phyloP scores from a whole-genome alignment of 2,113 vertebrate genomes.

The Podarcis cretensis region DNA sequence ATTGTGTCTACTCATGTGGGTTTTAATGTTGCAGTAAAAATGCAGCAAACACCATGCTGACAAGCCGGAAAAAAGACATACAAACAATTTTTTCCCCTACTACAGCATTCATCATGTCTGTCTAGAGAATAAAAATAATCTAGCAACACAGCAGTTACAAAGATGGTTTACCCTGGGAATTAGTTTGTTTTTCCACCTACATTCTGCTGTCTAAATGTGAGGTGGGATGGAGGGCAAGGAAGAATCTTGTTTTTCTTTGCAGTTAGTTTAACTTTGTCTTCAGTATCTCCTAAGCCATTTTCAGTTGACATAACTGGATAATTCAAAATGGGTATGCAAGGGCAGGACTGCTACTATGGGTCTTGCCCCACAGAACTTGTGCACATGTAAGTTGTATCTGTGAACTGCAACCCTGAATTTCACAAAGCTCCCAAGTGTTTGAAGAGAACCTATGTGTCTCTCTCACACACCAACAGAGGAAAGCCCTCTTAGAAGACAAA shows the following conservation, averaged over 20 bases:
- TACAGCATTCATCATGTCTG: accelerated
- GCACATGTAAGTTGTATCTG: background rate
- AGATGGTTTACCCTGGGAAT: conserved; percentile 4
- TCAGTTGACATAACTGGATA: background rate
- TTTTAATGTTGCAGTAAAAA: background rate
- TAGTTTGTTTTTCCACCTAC: background rate
- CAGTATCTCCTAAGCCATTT: background rate
- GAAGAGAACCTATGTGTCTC: too few species aligned
- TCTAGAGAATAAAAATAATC: background rate
- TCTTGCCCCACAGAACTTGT: too few species aligned
- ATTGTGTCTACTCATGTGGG: too few species aligned
- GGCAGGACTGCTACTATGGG: too few species aligned
- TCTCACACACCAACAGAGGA: too few species aligned
- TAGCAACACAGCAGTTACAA: background rate
- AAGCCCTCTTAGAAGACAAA: too few species aligned
- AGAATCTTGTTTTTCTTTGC: background rate
- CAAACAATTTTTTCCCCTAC: background rate
- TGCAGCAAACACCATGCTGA: accelerated
- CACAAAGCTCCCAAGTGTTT: background rate
- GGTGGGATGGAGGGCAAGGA: background rate
- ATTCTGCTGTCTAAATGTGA: background rate
- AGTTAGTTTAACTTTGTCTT: conserved; percentile 13
- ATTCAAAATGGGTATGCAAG: background rate
- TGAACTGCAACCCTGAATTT: background rate
- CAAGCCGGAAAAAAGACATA: background rate